Percentiles rank a stretch among this genome's conserved stretches.
phyloP scores from a whole-genome alignment of 2,888 invertebrate species.

The Lamproptera curius region DNA sequence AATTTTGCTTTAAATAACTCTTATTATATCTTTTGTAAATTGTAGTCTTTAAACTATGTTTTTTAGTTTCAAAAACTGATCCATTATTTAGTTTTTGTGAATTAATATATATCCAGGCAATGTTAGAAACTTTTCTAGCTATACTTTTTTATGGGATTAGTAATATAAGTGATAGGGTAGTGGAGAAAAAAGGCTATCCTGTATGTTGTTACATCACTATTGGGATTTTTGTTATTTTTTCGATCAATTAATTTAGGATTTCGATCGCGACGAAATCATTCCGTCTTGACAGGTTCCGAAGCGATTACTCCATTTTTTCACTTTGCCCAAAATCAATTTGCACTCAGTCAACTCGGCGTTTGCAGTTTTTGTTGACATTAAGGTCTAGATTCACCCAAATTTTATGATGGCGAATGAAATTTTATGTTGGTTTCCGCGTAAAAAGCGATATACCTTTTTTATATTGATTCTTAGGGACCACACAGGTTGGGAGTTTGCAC shows the following conservation, averaged over 20 bases:
- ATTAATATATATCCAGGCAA: no score
- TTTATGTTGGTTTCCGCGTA: constrained; percentile 37
- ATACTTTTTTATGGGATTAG: no score
- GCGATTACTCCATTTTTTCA: constrained; percentile 45
- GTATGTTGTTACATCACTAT: constrained; percentile 6
- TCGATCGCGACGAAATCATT: constrained; percentile 66
- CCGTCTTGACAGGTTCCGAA: constrained; percentile 61
- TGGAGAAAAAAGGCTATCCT: background rate
- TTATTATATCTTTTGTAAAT: no score
- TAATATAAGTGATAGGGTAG: no score
- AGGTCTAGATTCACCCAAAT: constrained; percentile 32
- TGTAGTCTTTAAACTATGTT: no score
- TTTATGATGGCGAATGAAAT: constrained; percentile 26
- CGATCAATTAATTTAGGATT: constrained; percentile 52
- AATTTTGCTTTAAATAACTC: no score
- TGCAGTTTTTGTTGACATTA: constrained; percentile 28
- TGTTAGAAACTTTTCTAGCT: no score
- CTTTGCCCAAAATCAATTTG: constrained; percentile 23
- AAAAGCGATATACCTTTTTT: constrained; percentile 61
- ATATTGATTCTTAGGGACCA: constrained; percentile 49
- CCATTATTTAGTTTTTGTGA: no score
- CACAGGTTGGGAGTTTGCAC: constrained; percentile 49
- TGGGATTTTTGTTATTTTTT: constrained; percentile 5
- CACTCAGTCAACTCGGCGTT: background rate
- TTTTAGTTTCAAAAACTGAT: no score